Percentiles rank a stretch among this genome's conserved stretches.
These are phyloP conservation scores for Merluccius polli DNA, from an alignment of 2,797 vertebrate species.

Conservation along the genomic window DNA sequence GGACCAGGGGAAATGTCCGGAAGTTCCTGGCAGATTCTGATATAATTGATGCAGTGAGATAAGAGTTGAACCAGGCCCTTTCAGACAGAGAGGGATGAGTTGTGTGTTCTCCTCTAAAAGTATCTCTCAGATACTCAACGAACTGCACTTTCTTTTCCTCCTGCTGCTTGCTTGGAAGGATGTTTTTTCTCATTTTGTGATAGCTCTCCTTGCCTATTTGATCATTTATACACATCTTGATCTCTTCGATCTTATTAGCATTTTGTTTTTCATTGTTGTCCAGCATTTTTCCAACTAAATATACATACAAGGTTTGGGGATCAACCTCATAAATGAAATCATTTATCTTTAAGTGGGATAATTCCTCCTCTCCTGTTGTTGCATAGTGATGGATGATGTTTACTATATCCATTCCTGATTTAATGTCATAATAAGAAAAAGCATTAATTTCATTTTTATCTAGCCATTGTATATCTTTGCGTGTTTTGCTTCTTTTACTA, in stretches of 20 bases:
- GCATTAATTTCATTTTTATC: fast-evolving
- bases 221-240: fast-evolving
- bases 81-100: fast-evolving
- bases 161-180: not conserved
- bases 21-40: slow-evolving; percentile 52
- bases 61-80: slow-evolving; percentile 17
- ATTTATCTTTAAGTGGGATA: slow-evolving; percentile 33
- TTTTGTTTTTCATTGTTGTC: not conserved
- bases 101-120: not conserved
- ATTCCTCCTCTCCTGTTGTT: fast-evolving
- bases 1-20: slow-evolving; percentile 37
- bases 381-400: slow-evolving; percentile 34
- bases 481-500: too few species aligned
- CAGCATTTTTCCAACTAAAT: slow-evolving; percentile 33
- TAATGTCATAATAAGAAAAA: slow-evolving; percentile 24
- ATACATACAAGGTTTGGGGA: not conserved
- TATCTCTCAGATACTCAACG: fast-evolving
- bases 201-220: slow-evolving; percentile 13
- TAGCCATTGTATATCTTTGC: not conserved
- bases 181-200: fast-evolving
- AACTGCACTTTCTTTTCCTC: not conserved
- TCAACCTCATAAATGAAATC: slow-evolving; percentile 32
- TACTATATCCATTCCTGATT: slow-evolving; percentile 20
- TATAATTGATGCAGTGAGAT: slow-evolving; percentile 41
- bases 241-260: fast-evolving